A percentile compares a stretch with the other conserved stretches of the same genome.
Evolutionary conservation across 2,797 vertebrate species (phyloP).

Genomic region (Podarcis lilfordi): DNA sequence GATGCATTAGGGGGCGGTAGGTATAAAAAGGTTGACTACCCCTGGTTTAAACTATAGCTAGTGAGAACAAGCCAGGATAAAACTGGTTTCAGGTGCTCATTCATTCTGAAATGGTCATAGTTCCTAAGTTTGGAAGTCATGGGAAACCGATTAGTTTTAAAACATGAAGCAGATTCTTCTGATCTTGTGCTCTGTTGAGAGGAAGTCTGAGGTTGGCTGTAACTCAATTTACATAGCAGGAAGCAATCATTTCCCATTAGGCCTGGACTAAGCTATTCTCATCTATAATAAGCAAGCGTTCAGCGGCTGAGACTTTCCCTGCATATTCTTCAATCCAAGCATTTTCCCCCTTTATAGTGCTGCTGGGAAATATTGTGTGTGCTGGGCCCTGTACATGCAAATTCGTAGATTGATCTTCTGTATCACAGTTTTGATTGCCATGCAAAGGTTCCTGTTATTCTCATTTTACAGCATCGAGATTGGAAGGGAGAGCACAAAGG

Average conservation of each 20-base stretch:
- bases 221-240: background rate
- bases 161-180: background rate
- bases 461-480: background rate
- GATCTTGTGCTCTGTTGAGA: background rate
- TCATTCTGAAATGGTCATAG: background rate
- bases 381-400: background rate
- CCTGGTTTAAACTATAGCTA: background rate
- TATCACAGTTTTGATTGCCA: background rate
- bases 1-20: no score
- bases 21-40: no score
- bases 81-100: background rate
- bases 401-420: background rate
- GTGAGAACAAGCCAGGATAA: background rate
- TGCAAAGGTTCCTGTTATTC: background rate
- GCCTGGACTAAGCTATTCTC: background rate
- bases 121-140: background rate
- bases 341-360: background rate
- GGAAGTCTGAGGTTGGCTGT: background rate
- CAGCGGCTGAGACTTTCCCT: background rate
- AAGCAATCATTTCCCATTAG: background rate
- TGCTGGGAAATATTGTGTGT: background rate
- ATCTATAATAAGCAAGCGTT: background rate
- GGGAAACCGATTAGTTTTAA: background rate
- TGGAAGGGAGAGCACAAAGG: background rate
- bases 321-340: background rate